Evolutionary conservation across 1,140 invertebrate genomes (phyloP).

Genomic region (Mya arenaria): DNA sequence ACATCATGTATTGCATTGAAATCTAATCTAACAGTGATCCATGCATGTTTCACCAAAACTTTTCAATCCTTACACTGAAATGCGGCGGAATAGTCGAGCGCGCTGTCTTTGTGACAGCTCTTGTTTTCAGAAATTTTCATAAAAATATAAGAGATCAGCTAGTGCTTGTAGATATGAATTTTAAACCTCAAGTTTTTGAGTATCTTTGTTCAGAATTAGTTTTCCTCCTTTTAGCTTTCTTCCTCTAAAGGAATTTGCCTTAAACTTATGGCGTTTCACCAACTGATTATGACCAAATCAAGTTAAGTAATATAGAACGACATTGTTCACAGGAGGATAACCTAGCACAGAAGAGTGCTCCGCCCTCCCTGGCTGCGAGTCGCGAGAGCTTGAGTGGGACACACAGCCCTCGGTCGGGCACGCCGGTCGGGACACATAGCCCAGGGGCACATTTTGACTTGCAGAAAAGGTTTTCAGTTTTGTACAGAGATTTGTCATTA

Average conservation of each 20-base stretch:
- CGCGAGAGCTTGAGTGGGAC: slow-evolving; percentile 72
- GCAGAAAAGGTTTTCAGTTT: slow-evolving; percentile 35
- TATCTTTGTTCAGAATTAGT: background rate
- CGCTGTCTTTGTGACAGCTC: no score
- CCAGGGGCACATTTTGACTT: slow-evolving; percentile 40
- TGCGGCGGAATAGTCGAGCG: no score
- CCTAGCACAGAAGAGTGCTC: slow-evolving; percentile 75
- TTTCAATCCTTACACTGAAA: no score
- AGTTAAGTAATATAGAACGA: background rate
- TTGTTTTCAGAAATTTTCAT: no score
- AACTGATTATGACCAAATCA: background rate
- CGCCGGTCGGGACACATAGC: slow-evolving; percentile 76
- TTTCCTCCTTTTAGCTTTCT: no score
- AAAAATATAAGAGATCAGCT: no score
- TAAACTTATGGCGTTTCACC: background rate
- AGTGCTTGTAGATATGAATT: no score
- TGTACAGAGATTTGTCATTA: no score
- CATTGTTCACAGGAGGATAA: slow-evolving; percentile 54
- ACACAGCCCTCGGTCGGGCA: slow-evolving; percentile 66
- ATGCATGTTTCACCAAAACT: no score
- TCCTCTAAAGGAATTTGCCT: background rate
- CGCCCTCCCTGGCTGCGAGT: slow-evolving; percentile 77
- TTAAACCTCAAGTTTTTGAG: background rate
- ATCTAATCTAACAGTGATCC: no score
- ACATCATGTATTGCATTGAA: no score